Base-by-base conservation (phyloP, 2,113 vertebrate species). In the Ammodytes marinus region DNA sequence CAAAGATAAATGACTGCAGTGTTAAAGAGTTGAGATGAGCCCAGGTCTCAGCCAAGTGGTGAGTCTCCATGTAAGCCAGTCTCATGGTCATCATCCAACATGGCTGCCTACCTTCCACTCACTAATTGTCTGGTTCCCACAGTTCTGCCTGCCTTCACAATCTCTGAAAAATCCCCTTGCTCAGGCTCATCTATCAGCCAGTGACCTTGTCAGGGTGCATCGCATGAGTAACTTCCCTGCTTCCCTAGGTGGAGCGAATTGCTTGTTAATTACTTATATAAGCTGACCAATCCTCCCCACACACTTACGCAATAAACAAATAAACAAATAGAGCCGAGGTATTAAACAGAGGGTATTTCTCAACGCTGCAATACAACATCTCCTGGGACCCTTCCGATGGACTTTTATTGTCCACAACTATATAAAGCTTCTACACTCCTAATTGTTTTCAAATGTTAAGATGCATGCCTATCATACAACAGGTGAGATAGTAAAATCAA, bases 91-190 rank as follows among this genome's bases (percentile, higher is more conserved):
- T 86, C 88, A 79, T 90, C 92, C 89, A 93, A 92, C 90, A 90
- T 92, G 92, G 92, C 89, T 74, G 75, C 87, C 84, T 73, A 87
- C 83, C 86, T 85, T 87, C 86, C 85, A 89, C 84, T 82, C 80
- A 86, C 88, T 87, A 92, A 93, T 88, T 88, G 84, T 91, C 86
- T 88, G 80, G 90, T 95, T 95, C 93, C 93, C 95, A 95, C 91
- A 93, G 90, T 92, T 89, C 90, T 85, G 82, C 65, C 83, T 81
- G 80, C 88, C 83, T 87, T 87, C 84, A 81, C 84, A 87, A 88
- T 86, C 83, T 87, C 91, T 79, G 84, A 90, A 90, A 91, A 91
- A 92, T 90, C 91, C 92, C 89, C 93, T 86, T 57, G 83, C 86
- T 88, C 80, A 83, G 87, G 74, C 87, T 94, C 91, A 91, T 95